Evolutionary conservation across 2,797 vertebrate genomes (phyloP).

Genomic region (Borostomias antarcticus): DNA sequence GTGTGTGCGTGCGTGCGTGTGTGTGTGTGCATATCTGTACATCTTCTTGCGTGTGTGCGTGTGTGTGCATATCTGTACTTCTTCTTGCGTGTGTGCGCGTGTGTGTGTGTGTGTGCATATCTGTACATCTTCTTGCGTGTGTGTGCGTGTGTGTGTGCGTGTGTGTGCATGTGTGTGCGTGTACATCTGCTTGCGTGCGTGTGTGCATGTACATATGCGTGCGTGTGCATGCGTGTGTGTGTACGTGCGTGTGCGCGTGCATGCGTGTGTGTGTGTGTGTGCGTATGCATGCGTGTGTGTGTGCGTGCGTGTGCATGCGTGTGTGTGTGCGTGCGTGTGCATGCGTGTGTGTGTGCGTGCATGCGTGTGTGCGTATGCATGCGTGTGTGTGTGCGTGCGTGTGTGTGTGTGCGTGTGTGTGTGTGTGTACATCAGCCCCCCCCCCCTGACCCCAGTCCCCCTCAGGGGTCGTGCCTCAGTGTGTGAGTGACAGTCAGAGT

Average conservation of each 20-base stretch:
- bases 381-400: constrained; percentile 7
- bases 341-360: constrained; percentile 13
- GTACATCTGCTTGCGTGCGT: too few relatives aligned
- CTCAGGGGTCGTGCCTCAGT: constrained; percentile 31
- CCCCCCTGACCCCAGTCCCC: constrained; percentile 8
- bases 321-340: constrained; percentile 14
- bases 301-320: constrained; percentile 13
- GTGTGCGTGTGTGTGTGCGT: too few relatives aligned
- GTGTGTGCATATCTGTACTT: too few relatives aligned
- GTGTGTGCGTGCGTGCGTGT: too few relatives aligned
- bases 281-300: background rate
- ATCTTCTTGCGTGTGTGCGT: too few relatives aligned
- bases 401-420: background rate
- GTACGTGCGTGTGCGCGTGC: constrained; percentile 21
- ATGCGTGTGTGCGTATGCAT: constrained; percentile 24
- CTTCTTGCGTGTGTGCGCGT: too few relatives aligned
- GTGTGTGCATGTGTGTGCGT: too few relatives aligned
- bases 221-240: too few relatives aligned
- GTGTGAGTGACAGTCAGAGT: constrained; percentile 66
- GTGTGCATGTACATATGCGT: too few relatives aligned
- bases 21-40: constrained; percentile 15
- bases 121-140: too few relatives aligned
- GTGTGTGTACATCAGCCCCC: constrained; percentile 18
- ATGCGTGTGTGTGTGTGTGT: constrained; percentile 4
- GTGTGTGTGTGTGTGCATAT: too few relatives aligned